Evolutionary conservation across 2,888 invertebrate genomes (phyloP).

Genomic region (Eilema caniola): DNA sequence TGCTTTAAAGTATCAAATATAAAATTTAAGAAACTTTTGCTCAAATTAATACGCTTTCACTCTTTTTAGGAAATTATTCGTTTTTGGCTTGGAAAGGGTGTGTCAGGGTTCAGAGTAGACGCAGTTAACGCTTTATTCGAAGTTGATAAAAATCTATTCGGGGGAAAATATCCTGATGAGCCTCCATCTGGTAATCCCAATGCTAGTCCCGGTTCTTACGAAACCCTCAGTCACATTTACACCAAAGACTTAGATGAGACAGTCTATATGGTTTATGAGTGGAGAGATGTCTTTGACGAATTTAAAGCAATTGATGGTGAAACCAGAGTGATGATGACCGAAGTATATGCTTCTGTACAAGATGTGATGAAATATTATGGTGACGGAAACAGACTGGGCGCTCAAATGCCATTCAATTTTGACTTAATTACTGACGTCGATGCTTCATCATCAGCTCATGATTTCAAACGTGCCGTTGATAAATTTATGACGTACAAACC

Average conservation of each 20-base stretch:
- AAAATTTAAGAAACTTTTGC: too few species aligned
- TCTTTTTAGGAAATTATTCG: slow-evolving; percentile 86
- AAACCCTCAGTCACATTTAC: slow-evolving; percentile 88
- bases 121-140: slow-evolving; percentile 90
- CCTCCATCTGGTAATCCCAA: slow-evolving; percentile 78
- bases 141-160: slow-evolving; percentile 76
- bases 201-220: slow-evolving; percentile 81
- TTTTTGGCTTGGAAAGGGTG: slow-evolving; percentile 94
- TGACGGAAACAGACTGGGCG: slow-evolving; percentile 84
- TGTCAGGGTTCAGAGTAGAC: slow-evolving; percentile 95
- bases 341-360: slow-evolving; percentile 89
- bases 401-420: slow-evolving; percentile 94
- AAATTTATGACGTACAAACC: slow-evolving; percentile 90
- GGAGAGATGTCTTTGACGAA: slow-evolving; percentile 88
- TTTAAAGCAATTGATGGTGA: slow-evolving; percentile 79
- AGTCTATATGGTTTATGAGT: slow-evolving; percentile 89
- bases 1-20: too few species aligned
- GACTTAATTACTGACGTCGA: slow-evolving; percentile 89
- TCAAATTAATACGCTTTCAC: not conserved
- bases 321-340: slow-evolving; percentile 91
- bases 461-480: slow-evolving; percentile 88
- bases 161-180: slow-evolving; percentile 86
- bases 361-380: slow-evolving; percentile 89
- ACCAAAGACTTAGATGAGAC: slow-evolving; percentile 88
- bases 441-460: slow-evolving; percentile 86